phyloP scores from a whole-genome alignment of 1,140 invertebrate genomes.

The Drosophila sp. region DNA sequence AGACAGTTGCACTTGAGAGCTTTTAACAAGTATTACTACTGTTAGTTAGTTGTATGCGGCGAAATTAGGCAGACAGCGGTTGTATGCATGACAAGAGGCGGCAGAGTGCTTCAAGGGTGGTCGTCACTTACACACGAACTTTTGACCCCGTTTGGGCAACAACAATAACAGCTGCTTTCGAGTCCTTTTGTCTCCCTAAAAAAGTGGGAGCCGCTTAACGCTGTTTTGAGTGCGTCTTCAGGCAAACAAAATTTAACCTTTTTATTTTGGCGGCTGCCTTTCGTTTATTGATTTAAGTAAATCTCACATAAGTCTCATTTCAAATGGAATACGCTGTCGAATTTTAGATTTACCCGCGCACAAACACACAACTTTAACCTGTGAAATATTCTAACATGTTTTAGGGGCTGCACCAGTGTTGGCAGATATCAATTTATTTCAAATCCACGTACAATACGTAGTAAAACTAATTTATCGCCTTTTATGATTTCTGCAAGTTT shows the following conservation, averaged over 20 bases:
- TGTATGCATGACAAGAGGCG: neutral
- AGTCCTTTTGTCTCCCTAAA: slow-evolving; percentile 35
- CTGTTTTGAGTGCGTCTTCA: slow-evolving; percentile 20
- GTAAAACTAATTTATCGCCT: slow-evolving; percentile 21
- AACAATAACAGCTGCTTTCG: slow-evolving; percentile 67
- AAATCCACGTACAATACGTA: neutral
- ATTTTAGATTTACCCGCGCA: slow-evolving; percentile 44
- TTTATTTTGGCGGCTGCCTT: slow-evolving; percentile 9
- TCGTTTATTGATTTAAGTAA: slow-evolving; percentile 58
- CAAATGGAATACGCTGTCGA: slow-evolving; percentile 11
- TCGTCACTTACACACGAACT: slow-evolving; percentile 67
- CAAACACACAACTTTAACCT: slow-evolving; percentile 9
- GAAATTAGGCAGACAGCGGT: slow-evolving; percentile 61
- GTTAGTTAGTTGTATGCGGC: slow-evolving; percentile 60
- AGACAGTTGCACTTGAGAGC: slow-evolving; percentile 65
- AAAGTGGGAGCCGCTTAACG: slow-evolving; percentile 32
- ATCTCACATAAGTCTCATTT: slow-evolving; percentile 27
- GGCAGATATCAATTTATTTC: slow-evolving; percentile 4
- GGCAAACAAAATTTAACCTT: slow-evolving; percentile 38
- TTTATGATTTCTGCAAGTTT: slow-evolving; percentile 47
- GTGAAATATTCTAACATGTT: neutral
- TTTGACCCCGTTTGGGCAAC: slow-evolving; percentile 71
- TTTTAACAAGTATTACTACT: slow-evolving; percentile 49
- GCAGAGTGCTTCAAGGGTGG: too few species aligned
- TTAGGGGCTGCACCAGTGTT: slow-evolving; percentile 4